Evolutionary conservation across 2,797 vertebrate genomes (phyloP), one percentile per base, ranked within the genome.

Genomic region (Hephaestus fuliginosus): DNA sequence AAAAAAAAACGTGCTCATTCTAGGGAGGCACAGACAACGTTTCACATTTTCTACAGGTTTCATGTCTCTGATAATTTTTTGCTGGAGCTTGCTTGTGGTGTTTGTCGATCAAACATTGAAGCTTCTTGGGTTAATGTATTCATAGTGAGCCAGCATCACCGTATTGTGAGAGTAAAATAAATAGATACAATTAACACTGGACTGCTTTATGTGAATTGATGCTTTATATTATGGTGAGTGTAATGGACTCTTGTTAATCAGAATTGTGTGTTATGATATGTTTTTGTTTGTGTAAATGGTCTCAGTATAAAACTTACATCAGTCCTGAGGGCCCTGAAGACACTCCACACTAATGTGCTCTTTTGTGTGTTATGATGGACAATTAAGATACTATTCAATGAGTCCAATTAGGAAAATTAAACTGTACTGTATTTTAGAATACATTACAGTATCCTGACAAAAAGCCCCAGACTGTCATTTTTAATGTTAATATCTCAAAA

Each of bases 311-410:
- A 73, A 41, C 14, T 53, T 33, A 62, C 43, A 9, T 67, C 5
- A 57, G 22, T 44, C 22, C 66, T 33, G 65, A 77, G 67, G 60
- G 56, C 70, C 41, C 8, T 48, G 46, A 77, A 70, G 20, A 55
- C 63, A 18, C 44, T 25, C 28, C 43, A 69, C 58, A 10, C 6
- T 74, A 33, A 69, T 30, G 30, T 55, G 30, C 33, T 17, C 18
- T 60, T 17, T 64, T 25, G 52, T 73, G 58, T 22, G 3, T 53
- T 46, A 33, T 49, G 5, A 76, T 55, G 56, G 60, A 55, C 52
- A 36, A 75, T 82, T 79, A n/a, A 71, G 43, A 72, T 15, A 7
- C 63, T 22, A 18, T 60, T 78, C 62, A 86, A 69, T 39, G 46
- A 68, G 57, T 18, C 41, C 4, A 14, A 36, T 68, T 68, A 3